Evolutionary conservation across 2,797 vertebrate species (phyloP).

Genomic region (Emys orbicularis): DNA sequence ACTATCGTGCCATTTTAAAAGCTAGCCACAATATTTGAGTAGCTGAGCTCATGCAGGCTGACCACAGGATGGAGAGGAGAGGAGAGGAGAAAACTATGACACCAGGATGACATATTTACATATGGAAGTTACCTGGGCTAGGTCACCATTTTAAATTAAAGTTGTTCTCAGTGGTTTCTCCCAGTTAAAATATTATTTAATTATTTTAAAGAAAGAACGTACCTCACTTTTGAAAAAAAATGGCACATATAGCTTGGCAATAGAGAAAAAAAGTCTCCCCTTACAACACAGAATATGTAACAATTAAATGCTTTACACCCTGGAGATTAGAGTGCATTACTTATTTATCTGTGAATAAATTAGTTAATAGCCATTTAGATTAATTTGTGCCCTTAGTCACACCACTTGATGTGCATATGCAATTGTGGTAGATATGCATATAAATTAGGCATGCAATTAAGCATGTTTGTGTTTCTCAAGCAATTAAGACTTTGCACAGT

Average conservation of each 20-base stretch:
- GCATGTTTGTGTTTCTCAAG: background rate
- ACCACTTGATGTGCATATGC: background rate
- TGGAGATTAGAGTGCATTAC: background rate
- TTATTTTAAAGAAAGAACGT: background rate
- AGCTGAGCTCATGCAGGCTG: background rate
- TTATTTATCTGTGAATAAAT: background rate
- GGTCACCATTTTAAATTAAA: background rate
- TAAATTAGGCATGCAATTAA: background rate
- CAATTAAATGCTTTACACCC: background rate
- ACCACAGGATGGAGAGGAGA: background rate
- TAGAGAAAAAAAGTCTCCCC: too few species aligned
- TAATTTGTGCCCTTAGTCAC: background rate
- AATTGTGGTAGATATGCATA: background rate
- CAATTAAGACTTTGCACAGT: too few species aligned
- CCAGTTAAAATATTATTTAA: background rate
- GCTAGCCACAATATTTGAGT: too few species aligned
- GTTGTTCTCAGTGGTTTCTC: background rate
- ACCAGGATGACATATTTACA: background rate
- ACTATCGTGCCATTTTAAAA: background rate
- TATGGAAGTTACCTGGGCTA: background rate
- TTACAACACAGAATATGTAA: background rate
- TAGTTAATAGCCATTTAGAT: background rate
- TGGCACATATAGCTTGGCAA: background rate
- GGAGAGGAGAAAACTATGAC: background rate
- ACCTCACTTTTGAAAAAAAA: background rate